Evolutionary conservation across 2,888 invertebrate species (phyloP).

Genomic region (Scaeva pyrastri): DNA sequence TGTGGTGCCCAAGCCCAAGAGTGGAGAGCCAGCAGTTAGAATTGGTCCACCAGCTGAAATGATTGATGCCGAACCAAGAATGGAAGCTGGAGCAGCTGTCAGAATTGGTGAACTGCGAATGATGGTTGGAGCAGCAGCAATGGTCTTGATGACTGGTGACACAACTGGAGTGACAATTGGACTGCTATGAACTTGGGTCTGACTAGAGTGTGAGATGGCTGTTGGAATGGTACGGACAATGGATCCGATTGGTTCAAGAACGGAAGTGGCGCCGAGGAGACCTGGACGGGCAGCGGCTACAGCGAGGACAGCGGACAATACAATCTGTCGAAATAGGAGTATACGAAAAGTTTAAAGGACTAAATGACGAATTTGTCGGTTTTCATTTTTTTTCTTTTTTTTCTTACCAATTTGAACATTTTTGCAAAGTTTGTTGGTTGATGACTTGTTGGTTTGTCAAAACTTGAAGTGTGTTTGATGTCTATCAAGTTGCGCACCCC

Average conservation of each 20-base stretch:
- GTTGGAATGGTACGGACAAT: constrained; percentile 77
- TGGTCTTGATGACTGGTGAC: constrained; percentile 61
- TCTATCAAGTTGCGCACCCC: background rate
- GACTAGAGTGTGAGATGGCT: constrained; percentile 85
- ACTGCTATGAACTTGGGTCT: constrained; percentile 85
- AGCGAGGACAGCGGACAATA: constrained; percentile 87
- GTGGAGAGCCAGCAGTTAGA: constrained; percentile 47
- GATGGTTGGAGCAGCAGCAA: constrained; percentile 63
- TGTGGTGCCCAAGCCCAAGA: constrained; percentile 40
- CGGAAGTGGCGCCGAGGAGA: constrained; percentile 71
- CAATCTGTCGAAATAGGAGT: constrained; percentile 83
- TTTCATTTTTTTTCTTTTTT: background rate
- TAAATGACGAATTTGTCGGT: too few relatives aligned
- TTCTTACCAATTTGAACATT: constrained; percentile 73
- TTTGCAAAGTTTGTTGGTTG: constrained; percentile 45
- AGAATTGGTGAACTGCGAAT: constrained; percentile 46
- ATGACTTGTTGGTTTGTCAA: constrained; percentile 61
- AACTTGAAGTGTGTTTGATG: constrained; percentile 60
- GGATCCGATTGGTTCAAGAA: constrained; percentile 61
- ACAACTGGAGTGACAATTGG: constrained; percentile 78
- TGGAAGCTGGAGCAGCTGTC: constrained; percentile 19
- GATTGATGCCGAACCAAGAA: constrained; percentile 47
- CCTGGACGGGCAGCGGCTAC: constrained; percentile 82
- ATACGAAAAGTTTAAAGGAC: background rate
- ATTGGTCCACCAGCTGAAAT: constrained; percentile 43